Evolutionary conservation across 2,888 invertebrate genomes (phyloP), one percentile per base, ranked within the genome.

Genomic region (Hirtodrosophila cameraria): DNA sequence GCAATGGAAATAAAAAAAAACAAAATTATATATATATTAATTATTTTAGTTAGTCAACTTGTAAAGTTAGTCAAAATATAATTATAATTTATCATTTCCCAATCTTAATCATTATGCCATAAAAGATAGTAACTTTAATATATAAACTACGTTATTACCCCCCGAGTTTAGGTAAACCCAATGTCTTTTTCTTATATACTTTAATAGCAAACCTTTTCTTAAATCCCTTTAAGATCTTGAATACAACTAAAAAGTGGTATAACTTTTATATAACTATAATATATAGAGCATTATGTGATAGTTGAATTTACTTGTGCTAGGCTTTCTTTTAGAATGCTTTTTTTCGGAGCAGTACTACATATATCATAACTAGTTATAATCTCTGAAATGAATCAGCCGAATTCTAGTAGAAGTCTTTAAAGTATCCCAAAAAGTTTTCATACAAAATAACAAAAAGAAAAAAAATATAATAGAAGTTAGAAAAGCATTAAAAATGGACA

Each of bases 41-140:
- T 27, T 35, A 23, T n/a, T 33, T 31, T 27, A 31, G 11, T 35
- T 25, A 23, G 9, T 30, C 5, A 6, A 16, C 8, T 33, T 27
- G 27, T 28, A 53, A 28, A 53, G 52, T 11, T 68, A 28, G 41
- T 33, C 41, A 27, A 38, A 28, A 16, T 27, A 7, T 13, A 30
- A 6, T 59, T 18, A 25, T 31, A 46, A 23, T 23, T 23, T 23
- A 23, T 7, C 8, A 23, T 7, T 7, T 8, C 7, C 7, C 6
- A 3, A 7, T 23, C 3, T 5, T 2, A 23, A 23, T 0, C 23
- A 23, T 23, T 23, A 3, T 23, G 23, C 23, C 23, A 23, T 23
- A 3, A 23, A 1, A 23, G 23, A 7, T 23, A 3, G n/a, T n/a
- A n/a, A n/a, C 2, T 8, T 41, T 49, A 16, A 8, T 11, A 18